Evolutionary conservation across 2,888 invertebrate genomes (phyloP), one percentile per base, ranked within the genome.

Genomic region (Oscheius sp.): DNA sequence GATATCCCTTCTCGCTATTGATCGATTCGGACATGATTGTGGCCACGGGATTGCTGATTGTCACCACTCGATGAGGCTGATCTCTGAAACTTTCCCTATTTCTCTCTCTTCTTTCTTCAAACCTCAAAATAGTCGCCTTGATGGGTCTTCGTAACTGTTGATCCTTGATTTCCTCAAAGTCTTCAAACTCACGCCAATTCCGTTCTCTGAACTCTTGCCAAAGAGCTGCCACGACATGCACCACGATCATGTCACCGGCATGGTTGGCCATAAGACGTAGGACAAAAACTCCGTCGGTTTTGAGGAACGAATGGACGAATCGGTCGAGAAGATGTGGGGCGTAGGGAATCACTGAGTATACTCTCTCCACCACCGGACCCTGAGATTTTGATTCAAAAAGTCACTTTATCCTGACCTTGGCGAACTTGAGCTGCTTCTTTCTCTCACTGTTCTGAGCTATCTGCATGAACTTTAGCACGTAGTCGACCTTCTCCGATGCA

Each of bases 231-330:
- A 80, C 70, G 1, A 85, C 66, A 35, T 84, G 82, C n/a, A 85
- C 81, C 0, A 84, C 83, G 13, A 84, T 77, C 77, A 84, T 73
- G 62, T 87, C 88, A 2, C 88, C 88, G 5, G 87, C 87, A 62
- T 88, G 88, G 60, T 85, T 89, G 9, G 88, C 83, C 74, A 88
- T 85, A 80, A 88, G 80, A 48, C 88, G 82, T 11, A 88, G 83
- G 50, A 85, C 84, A 74, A 88, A 85, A n/a, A 88, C 87, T 48
- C 88, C 88, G 75, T 88, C 88, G 10, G 87, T 79, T 73, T 84
- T 84, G 29, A 88, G 76, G 60, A 87, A 87, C 11, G 84, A 78
- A 9, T 75, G 66, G 21, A 88, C 87, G 72, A 88, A 88, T 9
- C 76, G 75, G 51, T 86, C 80, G 21, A 88, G 70, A 10, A 87